A percentile compares a stretch with the other conserved stretches of the same genome.
Conservation (phyloP, 2,113 vertebrate genomes). For the Neopipo cinnamomea region DNA sequence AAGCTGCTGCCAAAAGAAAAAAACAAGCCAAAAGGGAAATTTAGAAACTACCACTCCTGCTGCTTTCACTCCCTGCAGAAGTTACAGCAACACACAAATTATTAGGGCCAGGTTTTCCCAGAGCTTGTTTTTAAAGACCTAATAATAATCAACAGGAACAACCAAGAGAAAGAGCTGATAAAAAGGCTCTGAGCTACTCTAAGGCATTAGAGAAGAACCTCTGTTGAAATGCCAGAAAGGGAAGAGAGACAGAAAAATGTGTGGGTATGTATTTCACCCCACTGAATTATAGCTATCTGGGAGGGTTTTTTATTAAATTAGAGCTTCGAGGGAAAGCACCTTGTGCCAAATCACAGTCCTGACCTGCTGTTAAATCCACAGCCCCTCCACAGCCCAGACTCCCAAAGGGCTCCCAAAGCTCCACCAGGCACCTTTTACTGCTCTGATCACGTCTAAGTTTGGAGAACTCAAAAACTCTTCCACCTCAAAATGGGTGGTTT, state of each 20-base stretch:
- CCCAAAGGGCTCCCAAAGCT: not conserved
- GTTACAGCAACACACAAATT: not conserved
- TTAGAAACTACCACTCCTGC: not conserved
- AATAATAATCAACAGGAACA: not conserved
- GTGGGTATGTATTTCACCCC: not conserved
- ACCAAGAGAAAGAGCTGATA: not conserved
- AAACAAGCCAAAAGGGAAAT: not conserved
- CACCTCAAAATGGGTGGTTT: not conserved
- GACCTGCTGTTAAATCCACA: not conserved
- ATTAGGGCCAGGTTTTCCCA: not conserved
- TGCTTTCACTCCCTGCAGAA: not conserved
- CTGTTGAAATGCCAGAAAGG: not conserved
- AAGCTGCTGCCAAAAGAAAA: not conserved
- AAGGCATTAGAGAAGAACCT: not conserved
- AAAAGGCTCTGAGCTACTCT: not conserved
- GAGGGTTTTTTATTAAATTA: not conserved
- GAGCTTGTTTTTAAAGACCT: not conserved
- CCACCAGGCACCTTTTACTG: not conserved
- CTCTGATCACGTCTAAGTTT: fast-evolving
- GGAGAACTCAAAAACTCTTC: not conserved
- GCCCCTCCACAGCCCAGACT: not conserved
- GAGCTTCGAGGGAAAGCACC: not conserved
- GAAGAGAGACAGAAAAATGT: not conserved
- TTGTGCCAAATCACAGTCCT: not conserved
- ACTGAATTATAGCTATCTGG: not conserved